Base-by-base conservation (phyloP, 2,888 invertebrate species). In the Polydrusus cervinus region DNA sequence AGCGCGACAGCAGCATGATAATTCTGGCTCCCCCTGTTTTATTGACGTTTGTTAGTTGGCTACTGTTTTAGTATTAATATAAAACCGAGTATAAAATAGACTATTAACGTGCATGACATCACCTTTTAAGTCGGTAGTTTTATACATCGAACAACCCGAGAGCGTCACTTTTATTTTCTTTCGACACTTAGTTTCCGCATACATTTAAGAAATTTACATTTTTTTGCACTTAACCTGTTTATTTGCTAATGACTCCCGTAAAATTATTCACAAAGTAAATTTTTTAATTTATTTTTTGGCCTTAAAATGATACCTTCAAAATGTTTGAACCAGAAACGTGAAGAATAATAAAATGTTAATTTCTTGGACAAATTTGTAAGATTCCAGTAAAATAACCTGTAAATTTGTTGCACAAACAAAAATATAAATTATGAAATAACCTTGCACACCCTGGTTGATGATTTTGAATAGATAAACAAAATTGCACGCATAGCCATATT, bases 21-120 rank as follows among this genome's bases (percentile, higher is more conserved):
- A 34, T 34, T 34, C 9, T 34, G 8, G 7, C 34, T 34, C 16
- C 8, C 47, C 47, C 47, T 47, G 43, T 43, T n/a, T n/a, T n/a
- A n/a, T 47, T 47, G 2, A 14, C 1, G 14, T 47, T 47, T 16
- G 16, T 16, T 47, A 60, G 34, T 60, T 1, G n/a, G 11, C 60
- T 40, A 14, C 40, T 16, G 9, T 38, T 47, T 64, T 25, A 20
- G 30, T 47, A 25, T 25, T 25, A 1, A 25, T 5, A 25, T 47
- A 64, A 30, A 64, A 49, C 45, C 0, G 30, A 1, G 5, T 5
- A 25, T 47, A 64, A 30, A 64, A 49, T 20, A 1, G 30, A 9
- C 47, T 30, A 66, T 66, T 66, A 66, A 13, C 65, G 51, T 38
- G 18, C 30, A 51, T 66, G 65, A 66, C 65, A 66, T 66, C 65